Conservation (phyloP, 2,797 vertebrate species). For the Peromyscus attwateri region DNA sequence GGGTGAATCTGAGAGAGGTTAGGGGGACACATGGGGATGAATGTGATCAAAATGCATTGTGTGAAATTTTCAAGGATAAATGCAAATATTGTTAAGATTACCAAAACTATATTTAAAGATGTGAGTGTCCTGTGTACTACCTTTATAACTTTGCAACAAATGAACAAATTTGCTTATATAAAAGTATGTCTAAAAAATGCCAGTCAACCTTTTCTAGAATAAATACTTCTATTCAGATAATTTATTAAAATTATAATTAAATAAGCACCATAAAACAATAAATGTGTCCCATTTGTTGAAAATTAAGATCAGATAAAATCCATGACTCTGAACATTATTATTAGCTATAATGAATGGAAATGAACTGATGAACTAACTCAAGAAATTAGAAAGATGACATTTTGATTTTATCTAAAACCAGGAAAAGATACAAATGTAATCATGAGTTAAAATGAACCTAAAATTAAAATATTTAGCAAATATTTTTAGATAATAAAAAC, state of each 20-base stretch:
- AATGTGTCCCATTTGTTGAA: not conserved
- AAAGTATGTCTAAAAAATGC: not conserved
- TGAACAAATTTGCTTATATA: not conserved
- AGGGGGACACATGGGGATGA: not conserved
- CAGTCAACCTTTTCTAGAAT: not conserved
- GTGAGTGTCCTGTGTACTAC: not conserved
- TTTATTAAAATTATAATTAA: conserved; percentile 6
- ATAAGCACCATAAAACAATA: not conserved
- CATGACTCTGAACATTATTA: not conserved
- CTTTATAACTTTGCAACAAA: not conserved
- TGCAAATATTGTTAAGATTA: not conserved
- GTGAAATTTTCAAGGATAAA: not conserved
- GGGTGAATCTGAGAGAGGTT: not conserved
- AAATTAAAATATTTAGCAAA: not conserved
- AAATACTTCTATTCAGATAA: not conserved
- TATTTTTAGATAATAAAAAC: not conserved
- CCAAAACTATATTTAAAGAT: not conserved
- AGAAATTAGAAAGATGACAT: not conserved
- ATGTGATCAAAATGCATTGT: not conserved
- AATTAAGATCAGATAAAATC: conserved; percentile 24
- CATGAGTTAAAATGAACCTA: not conserved
- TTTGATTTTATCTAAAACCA: not conserved
- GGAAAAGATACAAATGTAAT: not conserved
- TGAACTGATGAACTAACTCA: not conserved
- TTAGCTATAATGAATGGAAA: not conserved